Evolutionary conservation across 1,140 invertebrate genomes (phyloP).

Genomic region (Aplysia californica): DNA sequence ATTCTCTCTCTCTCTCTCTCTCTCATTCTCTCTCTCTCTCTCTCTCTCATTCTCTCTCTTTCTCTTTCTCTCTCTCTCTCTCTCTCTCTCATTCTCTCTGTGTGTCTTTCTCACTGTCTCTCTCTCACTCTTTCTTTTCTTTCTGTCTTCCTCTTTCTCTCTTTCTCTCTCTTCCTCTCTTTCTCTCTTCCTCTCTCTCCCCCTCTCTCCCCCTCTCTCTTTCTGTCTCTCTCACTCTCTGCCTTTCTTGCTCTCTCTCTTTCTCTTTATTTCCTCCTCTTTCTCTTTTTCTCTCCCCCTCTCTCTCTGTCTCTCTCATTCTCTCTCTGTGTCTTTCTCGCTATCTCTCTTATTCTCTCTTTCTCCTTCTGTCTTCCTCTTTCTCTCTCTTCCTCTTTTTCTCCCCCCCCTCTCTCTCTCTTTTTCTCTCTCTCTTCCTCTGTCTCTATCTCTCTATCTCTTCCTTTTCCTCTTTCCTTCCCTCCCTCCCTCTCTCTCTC

Average conservation of each 20-base stretch:
- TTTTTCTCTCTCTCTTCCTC: background rate
- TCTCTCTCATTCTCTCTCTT: background rate
- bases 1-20: background rate
- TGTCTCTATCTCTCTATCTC: too few relatives aligned
- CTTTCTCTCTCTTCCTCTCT: background rate
- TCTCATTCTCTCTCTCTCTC: background rate
- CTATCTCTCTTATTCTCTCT: background rate
- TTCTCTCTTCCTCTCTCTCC: background rate
- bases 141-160: background rate
- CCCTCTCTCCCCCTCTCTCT: background rate
- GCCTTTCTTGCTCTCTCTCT: background rate
- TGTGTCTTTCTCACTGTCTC: background rate
- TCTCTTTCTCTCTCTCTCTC: conserved; percentile 8
- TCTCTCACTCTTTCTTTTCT: background rate
- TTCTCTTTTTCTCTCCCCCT: background rate
- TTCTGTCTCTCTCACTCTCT: too few relatives aligned
- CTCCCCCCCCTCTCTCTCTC: background rate
- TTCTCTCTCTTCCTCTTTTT: conserved; percentile 3
- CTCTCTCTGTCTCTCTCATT: background rate
- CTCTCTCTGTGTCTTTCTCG: background rate
- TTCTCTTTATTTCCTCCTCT: background rate
- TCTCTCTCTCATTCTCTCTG: background rate
- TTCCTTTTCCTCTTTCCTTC: background rate
- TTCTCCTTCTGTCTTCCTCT: background rate
- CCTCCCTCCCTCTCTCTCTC: background rate